Conservation (phyloP, 2,797 vertebrate genomes). For the Sciaenops ocellatus region DNA sequence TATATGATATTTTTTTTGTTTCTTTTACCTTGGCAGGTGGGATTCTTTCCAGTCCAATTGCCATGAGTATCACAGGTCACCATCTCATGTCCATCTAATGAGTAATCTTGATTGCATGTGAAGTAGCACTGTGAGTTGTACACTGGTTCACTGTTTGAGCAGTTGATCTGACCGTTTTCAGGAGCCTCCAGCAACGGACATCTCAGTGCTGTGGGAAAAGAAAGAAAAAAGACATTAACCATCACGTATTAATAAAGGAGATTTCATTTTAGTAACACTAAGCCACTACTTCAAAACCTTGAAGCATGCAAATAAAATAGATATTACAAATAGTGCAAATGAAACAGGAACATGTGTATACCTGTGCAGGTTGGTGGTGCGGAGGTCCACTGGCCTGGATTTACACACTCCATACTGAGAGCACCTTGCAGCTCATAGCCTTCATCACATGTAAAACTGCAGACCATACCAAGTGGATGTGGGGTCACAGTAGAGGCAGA, state of each 20-base stretch:
- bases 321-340: neutral
- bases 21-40: constrained; percentile 82
- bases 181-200: constrained; percentile 73
- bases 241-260: neutral
- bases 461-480: constrained; percentile 42
- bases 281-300: neutral
- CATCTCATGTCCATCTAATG: constrained; percentile 64
- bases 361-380: constrained; percentile 63
- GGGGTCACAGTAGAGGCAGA: neutral
- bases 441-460: constrained; percentile 67
- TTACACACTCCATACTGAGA: constrained; percentile 52
- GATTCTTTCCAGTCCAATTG: constrained; percentile 81
- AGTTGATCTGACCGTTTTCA: constrained; percentile 74
- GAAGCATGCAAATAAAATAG: neutral
- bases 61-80: constrained; percentile 80
- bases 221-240: constrained; percentile 3
- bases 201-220: constrained; percentile 65
- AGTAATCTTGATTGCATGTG: constrained; percentile 77
- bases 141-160: constrained; percentile 68
- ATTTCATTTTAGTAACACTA: neutral
- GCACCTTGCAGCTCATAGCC: constrained; percentile 67
- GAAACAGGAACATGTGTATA: constrained; percentile 19
- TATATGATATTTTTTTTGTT: fast-evolving
- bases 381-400: constrained; percentile 63
- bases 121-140: constrained; percentile 84